Base-by-base conservation (phyloP, 2,888 invertebrate genomes). In the Leptarthrus brevirostris region DNA sequence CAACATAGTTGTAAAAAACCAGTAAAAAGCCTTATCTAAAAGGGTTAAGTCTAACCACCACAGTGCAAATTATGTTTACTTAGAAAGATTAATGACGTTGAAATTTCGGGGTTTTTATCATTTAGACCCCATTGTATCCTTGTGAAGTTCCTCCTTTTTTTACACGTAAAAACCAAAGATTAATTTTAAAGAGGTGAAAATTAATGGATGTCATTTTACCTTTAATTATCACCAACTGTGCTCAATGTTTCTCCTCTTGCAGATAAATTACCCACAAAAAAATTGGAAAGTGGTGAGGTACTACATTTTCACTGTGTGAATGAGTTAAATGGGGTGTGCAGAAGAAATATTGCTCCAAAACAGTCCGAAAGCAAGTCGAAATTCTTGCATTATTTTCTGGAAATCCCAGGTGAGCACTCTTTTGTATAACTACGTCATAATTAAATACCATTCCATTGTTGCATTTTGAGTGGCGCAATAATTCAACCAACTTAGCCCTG, bases 101-200 rank as follows among this genome's bases (percentile, higher is more conserved):
- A n/a, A 30, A 30, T 34, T 34, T 34, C 30, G 52, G 49, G 49
- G 30, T 52, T 52, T 69, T 69, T 69, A 69, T 69, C 69, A 69
- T 24, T 12, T 14, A 14, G 52, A 52, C 69, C 69, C 52, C n/a
- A 69, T 69, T 69, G 52, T 69, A 14, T 16, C 34, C 52, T 18
- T 2, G 34, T 49, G 14, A 52, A 52, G 18, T 16, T 69, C 30
- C 16, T 52, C 69, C 36, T 52, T 69, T 69, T 69, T 54, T 49
- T 34, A 69, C 69, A 69, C 69, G 52, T 69, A 52, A 69, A 69
- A 69, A 24, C 52, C 16, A 69, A 69, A 69, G 69, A 69, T 69
- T 49, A 69, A 69, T 69, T 69, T 69, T 52, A 69, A 69, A 69
- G 69, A 69, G 69, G 69, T 69, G 69, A 69, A 69, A 69, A 69